phyloP scores from a whole-genome alignment of 2,888 invertebrate species.

The Rugalucina vietnamica region DNA sequence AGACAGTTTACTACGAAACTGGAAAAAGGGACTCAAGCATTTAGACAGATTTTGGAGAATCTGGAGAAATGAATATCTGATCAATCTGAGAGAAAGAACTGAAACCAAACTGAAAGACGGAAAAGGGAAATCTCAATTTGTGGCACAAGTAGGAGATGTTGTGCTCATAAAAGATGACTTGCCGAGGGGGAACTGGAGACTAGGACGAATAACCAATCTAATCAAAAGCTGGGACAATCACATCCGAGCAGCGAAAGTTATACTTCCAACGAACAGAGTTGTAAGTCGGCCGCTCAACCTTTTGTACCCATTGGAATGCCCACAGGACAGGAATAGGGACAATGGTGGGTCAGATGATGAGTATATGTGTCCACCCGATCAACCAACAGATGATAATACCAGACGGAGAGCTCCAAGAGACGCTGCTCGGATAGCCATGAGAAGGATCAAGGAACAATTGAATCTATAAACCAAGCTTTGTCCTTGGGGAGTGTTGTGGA shows the following conservation, averaged over 20 bases:
- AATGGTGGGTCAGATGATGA: not conserved
- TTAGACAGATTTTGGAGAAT: slow-evolving; percentile 27
- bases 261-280: not conserved
- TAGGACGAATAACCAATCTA: not conserved
- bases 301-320: not conserved
- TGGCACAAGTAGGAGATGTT: slow-evolving; percentile 17
- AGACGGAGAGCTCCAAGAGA: not conserved
- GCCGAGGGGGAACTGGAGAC: not conserved
- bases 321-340: not conserved
- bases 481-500: not conserved
- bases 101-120: slow-evolving; percentile 14
- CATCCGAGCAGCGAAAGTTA: not conserved
- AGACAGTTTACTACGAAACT: not conserved
- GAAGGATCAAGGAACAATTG: not conserved
- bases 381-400: not conserved
- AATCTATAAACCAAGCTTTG: not conserved
- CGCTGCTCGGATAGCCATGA: not conserved
- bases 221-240: not conserved
- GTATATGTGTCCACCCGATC: not conserved
- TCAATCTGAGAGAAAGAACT: slow-evolving; percentile 30
- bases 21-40: slow-evolving; percentile 22
- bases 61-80: slow-evolving; percentile 34
- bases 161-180: not conserved
- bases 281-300: not conserved
- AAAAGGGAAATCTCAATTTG: not conserved